Base-by-base conservation (phyloP, 1,140 invertebrate genomes). In the Papilio polytes region DNA sequence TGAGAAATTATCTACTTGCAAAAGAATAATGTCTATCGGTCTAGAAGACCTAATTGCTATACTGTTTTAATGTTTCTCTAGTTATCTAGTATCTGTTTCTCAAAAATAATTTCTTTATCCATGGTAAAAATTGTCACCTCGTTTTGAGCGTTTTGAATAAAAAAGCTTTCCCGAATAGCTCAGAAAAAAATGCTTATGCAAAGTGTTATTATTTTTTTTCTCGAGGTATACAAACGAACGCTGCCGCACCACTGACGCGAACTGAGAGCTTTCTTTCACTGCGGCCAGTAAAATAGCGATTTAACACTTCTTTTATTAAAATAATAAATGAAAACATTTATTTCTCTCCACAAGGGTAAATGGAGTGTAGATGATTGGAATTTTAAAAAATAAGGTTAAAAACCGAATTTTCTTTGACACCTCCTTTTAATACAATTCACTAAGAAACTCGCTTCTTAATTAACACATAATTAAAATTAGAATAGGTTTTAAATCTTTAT, bases 191-290 rank as follows among this genome's bases (percentile, higher is more conserved):
- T 90, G 89, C 86, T 91, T 92, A 90, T 91, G 89, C 86, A 90
- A 91, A 92, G 89, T 91, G 88, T 90, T 92, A 92, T 91, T 90
- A 90, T 92, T 91, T 88, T 90, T 89, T 90, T 89, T 86, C 44
- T 66, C 59, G 36, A 66, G 36, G 77, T 44, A 78, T 59, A 78
- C 77, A 82, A 86, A 84, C 85, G 80, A 79, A 72, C 80, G 80
- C 81, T 82, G 80, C 79, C 80, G 80, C 83, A 78, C 85, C 85
- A 85, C 76, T 82, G 72, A 85, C 85, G 81, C 83, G 83, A 84
- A 85, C 83, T 82, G 48, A 51, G 82, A 63, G 77, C 41, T 81
- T 77, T 76, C 46, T 70, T 77, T 79, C 26, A 22, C 13, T 74
- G 31, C n/a, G 83, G 84, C 73, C 18, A 22, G 1, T 86, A 36